These are phyloP conservation scores for Drosophila fungiperda DNA, from an alignment of 2,888 invertebrate genomes.

Conservation along the genomic window DNA sequence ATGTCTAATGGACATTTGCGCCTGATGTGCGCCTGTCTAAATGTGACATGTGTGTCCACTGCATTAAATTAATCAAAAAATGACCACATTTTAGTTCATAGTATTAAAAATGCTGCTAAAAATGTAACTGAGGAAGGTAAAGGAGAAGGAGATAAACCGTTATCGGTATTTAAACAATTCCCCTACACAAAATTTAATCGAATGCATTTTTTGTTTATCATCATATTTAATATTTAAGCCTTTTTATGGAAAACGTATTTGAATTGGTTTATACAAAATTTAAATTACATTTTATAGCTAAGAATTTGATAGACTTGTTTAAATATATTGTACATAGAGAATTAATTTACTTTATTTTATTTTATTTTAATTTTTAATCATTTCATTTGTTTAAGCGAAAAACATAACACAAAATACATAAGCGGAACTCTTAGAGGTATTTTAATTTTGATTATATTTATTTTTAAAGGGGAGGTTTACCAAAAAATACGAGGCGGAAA, in stretches of 20 bases:
- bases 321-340: conserved; percentile 49
- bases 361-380: conserved; percentile 7
- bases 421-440: conserved; percentile 68
- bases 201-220: conserved; percentile 16
- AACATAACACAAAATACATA: conserved; percentile 51
- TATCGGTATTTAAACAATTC: not conserved
- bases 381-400: conserved; percentile 24
- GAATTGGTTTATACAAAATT: conserved; percentile 68
- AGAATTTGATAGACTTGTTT: conserved; percentile 51
- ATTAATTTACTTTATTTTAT: conserved; percentile 15
- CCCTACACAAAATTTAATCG: not conserved
- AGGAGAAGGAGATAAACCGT: not conserved
- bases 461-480: not conserved
- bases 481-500: not conserved
- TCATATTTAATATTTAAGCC: conserved; percentile 72
- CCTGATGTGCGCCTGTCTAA: conserved; percentile 28
- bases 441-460: conserved; percentile 22
- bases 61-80: conserved; percentile 36
- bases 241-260: conserved; percentile 68
- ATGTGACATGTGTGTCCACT: conserved; percentile 37
- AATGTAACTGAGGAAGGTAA: not conserved
- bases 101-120: not conserved
- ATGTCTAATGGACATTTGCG: conserved; percentile 48
- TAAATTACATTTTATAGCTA: conserved; percentile 66
- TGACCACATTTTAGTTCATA: conserved; percentile 21